Evolutionary conservation across 2,888 invertebrate species (phyloP), one percentile per base, ranked within the genome.

Genomic region (Tridacna gigas): DNA sequence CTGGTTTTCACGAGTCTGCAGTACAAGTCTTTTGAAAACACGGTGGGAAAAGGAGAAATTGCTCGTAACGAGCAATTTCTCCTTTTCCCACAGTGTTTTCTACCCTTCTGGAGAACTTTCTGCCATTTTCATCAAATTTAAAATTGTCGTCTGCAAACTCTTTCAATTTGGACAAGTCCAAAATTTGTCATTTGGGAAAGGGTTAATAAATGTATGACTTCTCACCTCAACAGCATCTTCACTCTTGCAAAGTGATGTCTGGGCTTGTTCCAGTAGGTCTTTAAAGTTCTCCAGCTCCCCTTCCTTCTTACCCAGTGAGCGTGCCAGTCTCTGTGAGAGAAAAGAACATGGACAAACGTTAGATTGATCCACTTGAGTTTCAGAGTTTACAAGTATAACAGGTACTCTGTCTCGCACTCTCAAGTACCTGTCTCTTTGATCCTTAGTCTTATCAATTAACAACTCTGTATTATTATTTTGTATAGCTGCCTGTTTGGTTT

Each of bases 151-250:
- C 63, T 63, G 63, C 63, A 63, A n/a, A 63, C n/a, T n/a, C n/a
- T n/a, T n/a, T n/a, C n/a, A n/a, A n/a, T n/a, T n/a, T n/a, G n/a
- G n/a, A n/a, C 18, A 63, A 11, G 9, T 15, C 13, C 63, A 67
- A 37, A 20, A 7, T 18, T 67, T 13, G 5, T 15, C 45, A 69
- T 69, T 9, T 13, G 51, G 73, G 13, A 51, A 73, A 15, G 56
- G 73, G 74, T 74, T 74, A 37, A 74, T 26, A 4, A 15, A 12
- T 22, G 47, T 25, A 25, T 51, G 26, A 7, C n/a, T 45, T 77
- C 82, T 77, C 77, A 93, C 93, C 91, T 92, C 91, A 4, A 92
- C 89, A 48, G 92, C 91, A 28, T 86, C 89, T 82, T 93, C 92
- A 82, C 92, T 91, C 73, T 91, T 89, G 18, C 82, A 84, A 18